These are phyloP conservation scores for Drosophila sp. DNA, from an alignment of 1,140 invertebrate genomes.

Conservation along the genomic window DNA sequence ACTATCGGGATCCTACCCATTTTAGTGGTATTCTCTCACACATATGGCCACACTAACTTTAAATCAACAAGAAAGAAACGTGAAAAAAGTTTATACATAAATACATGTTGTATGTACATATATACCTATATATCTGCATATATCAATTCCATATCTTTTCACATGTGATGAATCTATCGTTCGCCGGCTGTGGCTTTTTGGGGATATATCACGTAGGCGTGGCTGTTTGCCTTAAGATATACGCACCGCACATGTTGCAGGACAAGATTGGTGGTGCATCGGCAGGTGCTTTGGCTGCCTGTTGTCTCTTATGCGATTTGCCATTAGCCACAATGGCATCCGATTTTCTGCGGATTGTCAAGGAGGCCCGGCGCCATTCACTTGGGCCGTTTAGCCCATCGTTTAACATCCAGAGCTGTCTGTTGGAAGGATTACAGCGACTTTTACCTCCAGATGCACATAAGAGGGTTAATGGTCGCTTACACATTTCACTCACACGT, in stretches of 20 bases:
- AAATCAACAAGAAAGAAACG: slow-evolving; percentile 7
- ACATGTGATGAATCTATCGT: slow-evolving; percentile 93
- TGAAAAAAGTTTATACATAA: slow-evolving; percentile 2
- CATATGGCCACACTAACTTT: not conserved
- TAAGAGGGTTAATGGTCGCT: slow-evolving; percentile 91
- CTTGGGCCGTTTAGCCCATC: slow-evolving; percentile 97
- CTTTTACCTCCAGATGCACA: slow-evolving; percentile 97
- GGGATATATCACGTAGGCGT: slow-evolving; percentile 99
- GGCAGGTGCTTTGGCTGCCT: slow-evolving; percentile 97
- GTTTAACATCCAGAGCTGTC: slow-evolving; percentile 94
- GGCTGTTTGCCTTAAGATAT: slow-evolving; percentile 96
- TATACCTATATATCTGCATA: not conserved
- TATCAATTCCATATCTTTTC: not conserved
- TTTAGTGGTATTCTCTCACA: slow-evolving; percentile 3
- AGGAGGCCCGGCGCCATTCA: slow-evolving; percentile 92
- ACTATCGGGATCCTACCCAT: not conserved
- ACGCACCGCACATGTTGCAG: slow-evolving; percentile 95
- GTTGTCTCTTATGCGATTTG: slow-evolving; percentile 95
- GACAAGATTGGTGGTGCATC: slow-evolving; percentile 98
- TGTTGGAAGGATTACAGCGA: slow-evolving; percentile 92
- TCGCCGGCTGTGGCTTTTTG: slow-evolving; percentile 98
- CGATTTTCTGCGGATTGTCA: slow-evolving; percentile 92
- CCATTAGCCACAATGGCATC: slow-evolving; percentile 95
- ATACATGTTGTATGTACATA: not conserved
- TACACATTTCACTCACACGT: slow-evolving; percentile 97